Evolutionary conservation across 2,797 vertebrate species (phyloP).

Genomic region (Fratercula arctica): DNA sequence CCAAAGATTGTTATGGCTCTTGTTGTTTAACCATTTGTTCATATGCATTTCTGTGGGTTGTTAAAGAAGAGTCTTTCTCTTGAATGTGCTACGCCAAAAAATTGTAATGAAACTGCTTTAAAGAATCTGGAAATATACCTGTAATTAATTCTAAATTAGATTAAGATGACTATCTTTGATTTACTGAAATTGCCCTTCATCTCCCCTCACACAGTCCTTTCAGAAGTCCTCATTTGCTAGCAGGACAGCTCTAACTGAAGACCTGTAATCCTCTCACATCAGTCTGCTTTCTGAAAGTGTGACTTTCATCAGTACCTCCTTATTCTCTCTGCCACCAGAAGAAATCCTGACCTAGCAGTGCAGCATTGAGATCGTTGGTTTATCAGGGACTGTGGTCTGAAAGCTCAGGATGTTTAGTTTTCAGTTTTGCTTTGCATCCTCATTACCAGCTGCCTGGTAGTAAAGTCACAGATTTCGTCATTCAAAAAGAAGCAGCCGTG

Average conservation of each 20-base stretch:
- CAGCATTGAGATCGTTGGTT: background rate
- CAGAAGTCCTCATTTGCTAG: background rate
- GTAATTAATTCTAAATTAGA: background rate
- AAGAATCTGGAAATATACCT: background rate
- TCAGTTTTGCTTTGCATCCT: background rate
- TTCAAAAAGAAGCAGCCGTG: background rate
- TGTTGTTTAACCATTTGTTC: background rate
- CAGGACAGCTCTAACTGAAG: background rate
- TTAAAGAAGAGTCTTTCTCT: background rate
- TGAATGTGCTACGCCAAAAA: background rate
- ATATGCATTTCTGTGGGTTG: background rate
- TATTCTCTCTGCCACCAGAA: background rate
- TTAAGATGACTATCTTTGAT: background rate
- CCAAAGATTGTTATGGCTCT: background rate
- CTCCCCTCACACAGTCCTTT: background rate
- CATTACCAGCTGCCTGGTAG: background rate
- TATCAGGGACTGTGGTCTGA: background rate
- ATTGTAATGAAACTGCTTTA: background rate
- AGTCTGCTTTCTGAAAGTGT: background rate
- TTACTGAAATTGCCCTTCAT: background rate
- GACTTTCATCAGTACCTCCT: background rate
- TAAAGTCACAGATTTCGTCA: slow-evolving; percentile 27
- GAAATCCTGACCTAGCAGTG: background rate
- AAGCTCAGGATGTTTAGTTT: background rate
- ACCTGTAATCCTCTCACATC: background rate